phyloP scores from a whole-genome alignment of 2,113 vertebrate genomes.

The Gymnogyps californianus region DNA sequence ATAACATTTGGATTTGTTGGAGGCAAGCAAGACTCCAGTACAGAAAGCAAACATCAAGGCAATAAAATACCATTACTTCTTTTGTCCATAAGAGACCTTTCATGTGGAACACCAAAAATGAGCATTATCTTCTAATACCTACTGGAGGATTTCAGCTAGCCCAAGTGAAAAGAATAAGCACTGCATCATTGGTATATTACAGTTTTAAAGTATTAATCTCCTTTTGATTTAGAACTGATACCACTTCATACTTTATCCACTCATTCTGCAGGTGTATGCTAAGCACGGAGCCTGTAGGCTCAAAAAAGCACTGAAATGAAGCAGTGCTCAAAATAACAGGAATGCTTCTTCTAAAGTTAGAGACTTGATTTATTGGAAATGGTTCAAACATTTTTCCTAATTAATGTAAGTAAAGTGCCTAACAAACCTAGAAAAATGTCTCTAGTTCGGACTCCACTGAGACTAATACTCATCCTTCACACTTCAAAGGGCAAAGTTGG shows the following conservation, averaged over 20 bases:
- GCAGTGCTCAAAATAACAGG: constrained; percentile 37
- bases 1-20: not conserved
- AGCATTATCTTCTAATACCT: constrained; percentile 31
- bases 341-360: constrained; percentile 21
- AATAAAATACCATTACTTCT: constrained; percentile 8
- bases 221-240: constrained; percentile 56
- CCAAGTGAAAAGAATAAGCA: constrained; percentile 38
- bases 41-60: not conserved
- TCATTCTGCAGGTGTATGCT: constrained; percentile 26
- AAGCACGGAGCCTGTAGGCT: not conserved
- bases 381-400: constrained; percentile 65
- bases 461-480: constrained; percentile 57
- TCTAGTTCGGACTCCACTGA: constrained; percentile 18
- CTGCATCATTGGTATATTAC: constrained; percentile 14
- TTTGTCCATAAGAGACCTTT: constrained; percentile 2
- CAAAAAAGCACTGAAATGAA: constrained; percentile 44
- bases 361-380: constrained; percentile 61
- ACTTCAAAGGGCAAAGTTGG: constrained; percentile 39
- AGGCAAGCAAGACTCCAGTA: not conserved
- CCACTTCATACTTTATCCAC: not conserved
- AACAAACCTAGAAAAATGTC: constrained; percentile 55
- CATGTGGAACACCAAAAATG: constrained; percentile 26
- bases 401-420: constrained; percentile 58
- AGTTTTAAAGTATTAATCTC: constrained; percentile 47
- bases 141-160: constrained; percentile 15